A percentile compares a stretch with the other conserved stretches of the same genome.
Conservation (phyloP, 2,888 invertebrate species). For the Scaptomyza cyrtandrae region DNA sequence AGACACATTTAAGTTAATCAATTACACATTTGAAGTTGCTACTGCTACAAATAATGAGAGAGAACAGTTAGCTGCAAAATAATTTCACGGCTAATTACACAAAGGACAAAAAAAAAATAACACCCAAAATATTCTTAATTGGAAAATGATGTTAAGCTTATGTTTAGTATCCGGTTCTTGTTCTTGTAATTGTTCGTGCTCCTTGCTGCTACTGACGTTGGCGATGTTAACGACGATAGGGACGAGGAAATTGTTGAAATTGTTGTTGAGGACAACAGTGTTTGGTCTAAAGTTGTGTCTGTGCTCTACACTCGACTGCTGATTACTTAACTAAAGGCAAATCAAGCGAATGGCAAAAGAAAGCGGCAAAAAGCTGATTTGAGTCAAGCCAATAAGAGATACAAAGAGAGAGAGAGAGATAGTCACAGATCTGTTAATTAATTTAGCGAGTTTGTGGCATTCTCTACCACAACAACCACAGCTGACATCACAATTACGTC, state of each 20-base stretch:
- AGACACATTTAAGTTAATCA: too few species aligned
- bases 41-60: constrained; percentile 44
- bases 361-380: constrained; percentile 42
- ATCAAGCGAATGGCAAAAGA: constrained; percentile 53
- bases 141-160: constrained; percentile 68
- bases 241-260: constrained; percentile 3
- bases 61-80: constrained; percentile 43
- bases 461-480: constrained; percentile 5
- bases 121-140: constrained; percentile 56
- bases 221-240: constrained; percentile 1
- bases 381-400: constrained; percentile 53
- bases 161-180: constrained; percentile 17
- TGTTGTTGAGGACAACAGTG: background rate
- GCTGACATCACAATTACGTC: constrained; percentile 18
- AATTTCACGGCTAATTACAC: constrained; percentile 70
- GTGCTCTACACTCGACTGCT: constrained; percentile 68
- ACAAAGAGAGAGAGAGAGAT: background rate
- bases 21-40: too few species aligned
- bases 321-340: constrained; percentile 75
- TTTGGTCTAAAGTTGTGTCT: constrained; percentile 14
- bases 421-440: constrained; percentile 57
- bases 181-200: too few species aligned
- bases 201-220: too few species aligned
- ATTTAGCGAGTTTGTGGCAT: constrained; percentile 47
- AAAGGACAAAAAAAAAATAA: constrained; percentile 21